Evolutionary conservation across 2,888 invertebrate genomes (phyloP), one percentile per base, ranked within the genome.

Genomic region (Sepioteuthis lessoniana): DNA sequence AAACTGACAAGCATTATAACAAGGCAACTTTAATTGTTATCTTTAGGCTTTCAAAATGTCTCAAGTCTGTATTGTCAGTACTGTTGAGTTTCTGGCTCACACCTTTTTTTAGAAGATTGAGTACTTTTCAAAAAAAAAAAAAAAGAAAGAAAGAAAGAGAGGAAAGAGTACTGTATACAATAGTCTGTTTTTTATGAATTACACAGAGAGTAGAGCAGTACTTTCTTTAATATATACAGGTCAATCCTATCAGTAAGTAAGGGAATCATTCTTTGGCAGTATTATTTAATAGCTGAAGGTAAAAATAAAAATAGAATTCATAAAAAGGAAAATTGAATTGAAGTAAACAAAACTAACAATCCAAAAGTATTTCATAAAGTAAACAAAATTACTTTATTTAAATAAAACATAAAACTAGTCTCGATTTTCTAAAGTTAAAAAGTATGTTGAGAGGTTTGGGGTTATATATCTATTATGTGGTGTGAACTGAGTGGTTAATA

Each of bases 301-400:
- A 35, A 16, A 7, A 76, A 16, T 13, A n/a, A 76, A 76, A 76
- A n/a, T 1, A 3, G 10, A 42, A 42, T 42, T 42, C 3, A 3
- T 1, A n/a, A n/a, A 76, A 35, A 76, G 13, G 16, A n/a, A 76
- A 13, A 76, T 4, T n/a, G n/a, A 76, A 76, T n/a, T 13, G n/a
- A 76, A n/a, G 76, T 35, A n/a, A 76, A 76, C 76, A 76, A 76
- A 35, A 35, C n/a, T 1, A 76, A 76, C 76, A 76, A 19, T 76
- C n/a, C 76, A 76, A 76, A 76, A 76, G 76, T n/a, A 76, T 76
- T 76, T 76, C 76, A 76, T 76, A n/a, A 76, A n/a, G 76, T 76
- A n/a, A 76, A n/a, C n/a, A 76, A 76, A 76, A n/a, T n/a, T n/a
- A 1, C 13, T 13, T n/a, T 76, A 13, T 76, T 76, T 16, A 76